These are phyloP conservation scores for Abrostola tripartita DNA, from an alignment of 2,888 invertebrate species.

Conservation along the genomic window DNA sequence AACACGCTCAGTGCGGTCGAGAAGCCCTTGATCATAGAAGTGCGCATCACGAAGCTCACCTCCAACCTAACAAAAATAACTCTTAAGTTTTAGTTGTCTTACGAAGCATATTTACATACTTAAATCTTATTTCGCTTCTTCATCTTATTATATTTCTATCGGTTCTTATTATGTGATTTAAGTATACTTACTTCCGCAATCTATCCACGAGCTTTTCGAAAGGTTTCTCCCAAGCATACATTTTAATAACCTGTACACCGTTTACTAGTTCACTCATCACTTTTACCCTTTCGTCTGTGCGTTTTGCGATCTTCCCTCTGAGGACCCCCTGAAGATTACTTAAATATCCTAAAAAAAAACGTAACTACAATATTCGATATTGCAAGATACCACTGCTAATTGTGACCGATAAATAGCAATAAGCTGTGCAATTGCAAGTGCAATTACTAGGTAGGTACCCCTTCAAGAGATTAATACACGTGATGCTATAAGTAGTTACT, in stretches of 20 bases:
- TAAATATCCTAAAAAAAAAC: conserved; percentile 76
- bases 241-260: conserved; percentile 94
- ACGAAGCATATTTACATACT: no score
- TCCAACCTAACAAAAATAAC: conserved; percentile 87
- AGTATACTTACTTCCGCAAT: conserved; percentile 89
- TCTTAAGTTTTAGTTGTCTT: no score
- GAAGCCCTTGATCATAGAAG: conserved; percentile 91
- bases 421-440: no score
- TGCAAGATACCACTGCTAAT: no score
- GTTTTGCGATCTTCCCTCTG: conserved; percentile 89
- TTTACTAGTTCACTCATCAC: conserved; percentile 94
- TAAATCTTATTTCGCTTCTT: no score
- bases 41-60: conserved; percentile 90
- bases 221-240: conserved; percentile 95
- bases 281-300: conserved; percentile 92
- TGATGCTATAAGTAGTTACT: no score
- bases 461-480: no score
- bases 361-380: background rate
- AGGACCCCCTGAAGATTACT: conserved; percentile 81
- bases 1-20: conserved; percentile 92
- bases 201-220: conserved; percentile 91
- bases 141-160: no score
- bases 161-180: no score
- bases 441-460: no score
- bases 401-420: no score